Percentiles rank a stretch among this genome's conserved stretches.
Evolutionary conservation across 92 coral and sea anemone species (phyloP).

Genomic region (Actinernus sp.): DNA sequence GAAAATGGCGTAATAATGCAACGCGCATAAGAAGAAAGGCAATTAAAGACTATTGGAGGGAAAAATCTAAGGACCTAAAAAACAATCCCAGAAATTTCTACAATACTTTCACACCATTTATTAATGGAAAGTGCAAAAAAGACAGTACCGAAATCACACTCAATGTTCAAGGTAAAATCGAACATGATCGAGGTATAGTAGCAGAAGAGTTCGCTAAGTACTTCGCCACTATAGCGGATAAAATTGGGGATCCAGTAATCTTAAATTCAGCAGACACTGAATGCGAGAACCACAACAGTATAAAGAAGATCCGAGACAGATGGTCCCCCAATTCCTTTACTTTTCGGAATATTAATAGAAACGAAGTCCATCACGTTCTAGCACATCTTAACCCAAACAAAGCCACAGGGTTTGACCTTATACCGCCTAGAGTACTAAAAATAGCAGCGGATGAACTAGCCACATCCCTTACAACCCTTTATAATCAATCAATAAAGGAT

Average conservation of each 20-base stretch:
- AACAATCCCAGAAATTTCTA: conserved; percentile 42
- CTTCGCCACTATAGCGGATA: conserved; percentile 8
- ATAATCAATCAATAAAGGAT: conserved; percentile 5
- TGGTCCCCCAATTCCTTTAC: neutral
- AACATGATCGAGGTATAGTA: no score
- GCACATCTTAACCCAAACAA: conserved; percentile 4
- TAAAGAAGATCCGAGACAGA: neutral
- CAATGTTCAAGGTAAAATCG: conserved; percentile 7
- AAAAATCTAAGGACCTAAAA: conserved; percentile 19
- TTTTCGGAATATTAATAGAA: neutral
- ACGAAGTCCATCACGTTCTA: conserved; percentile 15
- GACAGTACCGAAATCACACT: conserved; percentile 1
- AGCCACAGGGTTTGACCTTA: conserved; percentile 10
- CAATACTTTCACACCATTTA: conserved; percentile 51
- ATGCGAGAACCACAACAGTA: neutral
- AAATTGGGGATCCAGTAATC: conserved; percentile 5
- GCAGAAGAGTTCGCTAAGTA: no score
- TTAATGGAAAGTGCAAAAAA: conserved; percentile 14
- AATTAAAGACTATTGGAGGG: conserved; percentile 46
- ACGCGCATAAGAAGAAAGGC: conserved; percentile 49
- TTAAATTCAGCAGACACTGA: neutral
- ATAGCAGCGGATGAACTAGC: conserved; percentile 25
- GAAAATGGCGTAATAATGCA: conserved; percentile 39
- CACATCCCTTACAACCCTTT: conserved; percentile 7
- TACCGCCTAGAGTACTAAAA: conserved; percentile 17